Percentiles rank a stretch among this genome's conserved stretches.
These are phyloP conservation scores for Actinia equina DNA, from an alignment of 64 coral and sea anemone genomes.

Conservation along the genomic window DNA sequence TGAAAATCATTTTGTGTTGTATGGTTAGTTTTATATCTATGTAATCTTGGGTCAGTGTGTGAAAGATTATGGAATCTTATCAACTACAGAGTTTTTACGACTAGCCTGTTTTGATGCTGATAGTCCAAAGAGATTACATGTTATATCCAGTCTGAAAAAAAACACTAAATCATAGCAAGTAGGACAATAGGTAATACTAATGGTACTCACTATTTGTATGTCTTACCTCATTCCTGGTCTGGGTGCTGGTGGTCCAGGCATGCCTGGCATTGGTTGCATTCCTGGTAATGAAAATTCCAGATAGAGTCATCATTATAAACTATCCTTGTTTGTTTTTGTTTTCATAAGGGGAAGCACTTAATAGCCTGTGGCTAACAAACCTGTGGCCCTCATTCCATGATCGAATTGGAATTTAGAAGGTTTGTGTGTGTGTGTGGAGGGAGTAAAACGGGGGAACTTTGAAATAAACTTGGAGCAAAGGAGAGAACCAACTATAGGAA, in stretches of 20 bases:
- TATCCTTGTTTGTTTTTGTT: too few relatives aligned
- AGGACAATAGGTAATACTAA: background rate
- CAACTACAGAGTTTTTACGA: background rate
- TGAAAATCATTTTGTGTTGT: too few relatives aligned
- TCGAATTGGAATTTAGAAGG: too few relatives aligned
- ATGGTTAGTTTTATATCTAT: too few relatives aligned
- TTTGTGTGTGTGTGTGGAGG: too few relatives aligned
- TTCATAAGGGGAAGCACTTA: too few relatives aligned
- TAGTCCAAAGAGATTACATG: background rate
- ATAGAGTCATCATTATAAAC: background rate
- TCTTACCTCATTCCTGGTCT: slow-evolving; percentile 11
- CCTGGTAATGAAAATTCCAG: background rate
- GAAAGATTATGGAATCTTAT: background rate
- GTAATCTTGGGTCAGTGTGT: background rate
- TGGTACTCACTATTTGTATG: background rate
- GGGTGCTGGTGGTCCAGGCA: background rate
- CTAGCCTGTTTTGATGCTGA: background rate
- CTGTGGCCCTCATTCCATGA: too few relatives aligned
- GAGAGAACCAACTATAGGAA: too few relatives aligned
- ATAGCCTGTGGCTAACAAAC: too few relatives aligned
- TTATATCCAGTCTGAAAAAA: slow-evolving; percentile 15
- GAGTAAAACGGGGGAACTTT: too few relatives aligned
- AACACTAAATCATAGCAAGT: background rate
- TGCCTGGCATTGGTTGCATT: slow-evolving; percentile 14
- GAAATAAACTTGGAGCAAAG: too few relatives aligned